Base-by-base conservation (phyloP, 2,888 invertebrate genomes). In the Andrena haemorrhoa region DNA sequence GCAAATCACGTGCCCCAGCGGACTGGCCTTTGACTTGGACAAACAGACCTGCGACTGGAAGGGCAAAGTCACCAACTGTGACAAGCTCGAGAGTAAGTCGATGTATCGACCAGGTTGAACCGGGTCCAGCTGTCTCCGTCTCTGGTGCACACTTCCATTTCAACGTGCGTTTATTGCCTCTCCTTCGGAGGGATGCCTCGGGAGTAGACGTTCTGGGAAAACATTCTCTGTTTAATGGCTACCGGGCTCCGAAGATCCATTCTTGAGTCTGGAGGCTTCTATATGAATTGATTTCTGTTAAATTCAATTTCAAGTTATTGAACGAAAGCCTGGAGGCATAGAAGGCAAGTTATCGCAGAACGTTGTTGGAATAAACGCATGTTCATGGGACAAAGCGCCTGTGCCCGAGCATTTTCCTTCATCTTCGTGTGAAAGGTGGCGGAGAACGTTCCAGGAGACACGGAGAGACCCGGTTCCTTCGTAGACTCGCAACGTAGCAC, bases 21-120 rank as follows among this genome's bases (percentile, higher is more conserved):
- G 98, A 96, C 96, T 98, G 96, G 97, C 98, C 95, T 98, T 98
- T 96, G 98, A 98, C 96, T 97, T 98, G 96, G 97, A 98, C 96
- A 98, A 98, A 96, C 98, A 98, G 96, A 98, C 98, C 95, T 98
- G 98, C 96, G 98, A 98, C 96, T 98, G 98, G 98, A 98, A 98
- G 96, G 98, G 98, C 96, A 98, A 98, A 97, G 98, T 98, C 96
- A 96, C 96, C 96, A 98, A 97, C 97, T 98, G 98, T 97, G 97
- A 98, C 96, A 97, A 97, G 95, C 96, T 98, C 95, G 98, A 98
- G 97, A 98, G 98, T 98, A 98, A 98, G 98, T 97, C 88, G 95
- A 82, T 64, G 87, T 76, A 70, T 82, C 85, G 85, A 74, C 73
- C 94, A 94, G 94, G 93, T 91, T 88, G 91, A 88, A 90, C 72